Conservation (phyloP, 2,888 invertebrate genomes). For the Disparrhopalites patrizii region DNA sequence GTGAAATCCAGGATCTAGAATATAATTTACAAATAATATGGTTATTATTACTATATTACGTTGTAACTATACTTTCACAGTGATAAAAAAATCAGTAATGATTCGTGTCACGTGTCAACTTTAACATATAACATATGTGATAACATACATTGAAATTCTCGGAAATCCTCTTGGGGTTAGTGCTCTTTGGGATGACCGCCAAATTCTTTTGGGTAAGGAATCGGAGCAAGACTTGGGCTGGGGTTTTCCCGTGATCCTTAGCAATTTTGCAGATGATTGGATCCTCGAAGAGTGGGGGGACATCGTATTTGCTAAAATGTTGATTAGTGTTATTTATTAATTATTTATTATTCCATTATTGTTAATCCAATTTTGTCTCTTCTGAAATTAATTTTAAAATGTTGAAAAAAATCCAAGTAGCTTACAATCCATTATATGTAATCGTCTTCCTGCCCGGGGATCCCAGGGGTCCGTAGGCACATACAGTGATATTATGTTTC, state of each 20-base stretch:
- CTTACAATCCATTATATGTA: constrained; percentile 24
- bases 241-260: constrained; percentile 60
- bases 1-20: constrained; percentile 64
- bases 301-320: neutral
- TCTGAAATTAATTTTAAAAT: neutral
- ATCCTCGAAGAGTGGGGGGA: constrained; percentile 48
- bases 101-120: too few species aligned
- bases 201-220: constrained; percentile 69
- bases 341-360: neutral
- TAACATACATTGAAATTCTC: constrained; percentile 65
- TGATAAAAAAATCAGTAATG: neutral
- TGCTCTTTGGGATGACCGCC: constrained; percentile 79
- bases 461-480: constrained; percentile 76
- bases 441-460: constrained; percentile 59
- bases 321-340: neutral
- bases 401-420: neutral
- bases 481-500: constrained; percentile 63
- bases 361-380: too few species aligned
- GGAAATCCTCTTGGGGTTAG: constrained; percentile 64
- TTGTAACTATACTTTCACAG: neutral
- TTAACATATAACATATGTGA: too few species aligned
- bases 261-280: constrained; percentile 51
- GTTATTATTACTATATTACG: neutral
- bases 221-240: constrained; percentile 72
- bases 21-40: neutral